phyloP scores from a whole-genome alignment of 2,113 vertebrate genomes.

The Dermatemys mawii region DNA sequence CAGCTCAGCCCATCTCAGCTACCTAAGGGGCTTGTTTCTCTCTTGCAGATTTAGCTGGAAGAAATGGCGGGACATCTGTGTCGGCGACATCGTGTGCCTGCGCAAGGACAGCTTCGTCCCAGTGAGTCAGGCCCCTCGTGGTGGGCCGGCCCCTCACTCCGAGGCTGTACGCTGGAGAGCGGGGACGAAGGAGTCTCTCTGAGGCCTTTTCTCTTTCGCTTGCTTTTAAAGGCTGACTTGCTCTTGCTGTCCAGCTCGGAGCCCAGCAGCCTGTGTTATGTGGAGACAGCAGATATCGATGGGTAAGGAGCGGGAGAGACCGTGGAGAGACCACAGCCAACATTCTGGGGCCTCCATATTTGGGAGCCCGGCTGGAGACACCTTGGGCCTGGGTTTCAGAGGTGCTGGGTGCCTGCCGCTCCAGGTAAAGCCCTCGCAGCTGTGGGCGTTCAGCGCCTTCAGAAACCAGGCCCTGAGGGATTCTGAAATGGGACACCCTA shows the following conservation, averaged over 20 bases:
- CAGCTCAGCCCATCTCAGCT: neutral
- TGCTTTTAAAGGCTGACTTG: constrained; percentile 81
- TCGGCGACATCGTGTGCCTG: constrained; percentile 89
- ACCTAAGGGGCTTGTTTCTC: no score
- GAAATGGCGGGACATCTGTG: constrained; percentile 85
- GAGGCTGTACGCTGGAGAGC: rapidly evolving
- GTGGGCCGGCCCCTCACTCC: neutral
- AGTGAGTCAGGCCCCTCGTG: constrained; percentile 69
- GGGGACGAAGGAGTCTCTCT: neutral
- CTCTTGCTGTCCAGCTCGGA: constrained; percentile 91
- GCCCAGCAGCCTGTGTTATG: constrained; percentile 93
- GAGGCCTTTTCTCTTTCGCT: neutral
- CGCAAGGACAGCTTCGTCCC: constrained; percentile 86
- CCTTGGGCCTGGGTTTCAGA: rapidly evolving
- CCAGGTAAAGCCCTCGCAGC: neutral
- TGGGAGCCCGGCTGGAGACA: rapidly evolving
- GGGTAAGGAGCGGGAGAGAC: constrained; percentile 79
- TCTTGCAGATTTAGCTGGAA: constrained; percentile 79
- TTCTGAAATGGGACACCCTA: neutral
- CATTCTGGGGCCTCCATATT: rapidly evolving
- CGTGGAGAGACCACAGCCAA: rapidly evolving
- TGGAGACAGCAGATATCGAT: constrained; percentile 94
- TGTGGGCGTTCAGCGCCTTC: neutral
- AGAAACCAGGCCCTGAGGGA: neutral
- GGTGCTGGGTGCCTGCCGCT: neutral